Evolutionary conservation across 2,113 vertebrate species (phyloP), one percentile per base, ranked within the genome.

Genomic region (Aphelocoma coerulescens): DNA sequence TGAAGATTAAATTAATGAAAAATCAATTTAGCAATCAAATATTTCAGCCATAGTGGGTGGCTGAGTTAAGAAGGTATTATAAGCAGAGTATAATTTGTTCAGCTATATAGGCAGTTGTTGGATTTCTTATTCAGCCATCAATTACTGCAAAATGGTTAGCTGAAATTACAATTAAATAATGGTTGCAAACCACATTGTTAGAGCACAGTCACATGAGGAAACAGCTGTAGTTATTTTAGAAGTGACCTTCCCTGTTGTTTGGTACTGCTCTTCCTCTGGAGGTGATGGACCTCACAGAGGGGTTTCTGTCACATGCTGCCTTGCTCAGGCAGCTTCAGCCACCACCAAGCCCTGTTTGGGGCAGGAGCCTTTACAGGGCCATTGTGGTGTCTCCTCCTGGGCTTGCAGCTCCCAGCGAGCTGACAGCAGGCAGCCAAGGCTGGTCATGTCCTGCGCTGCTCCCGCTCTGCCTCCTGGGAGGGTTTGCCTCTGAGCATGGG

Each of bases 11-110:
- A 94, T 96, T 92, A 96, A 94, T 96, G 96, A 97, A 97, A 96
- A 96, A 97, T 96, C 85, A 97, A 95, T 96, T 94, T 90, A 85
- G 46, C 73, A 93, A 93, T 96, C 92, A 96, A 94, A 85, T 93
- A 81, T 95, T 92, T 97, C 88, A 93, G 35, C 91, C 88, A 68
- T 91, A 89, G 93, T 89, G 44, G 85, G 86, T 84, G 85, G 80
- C 87, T 88, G 71, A 93, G 76, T 96, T 93, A 94, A 91, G 88
- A 83, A 93, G 79, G 76, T 90, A 71, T 59, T 85, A 74, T 32
- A 89, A 73, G 78, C 35, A 85, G 59, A 92, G 24, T 89, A 81
- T 93, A 89, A 93, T 95, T 96, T 84, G 61, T 93, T 91, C 83
- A 85, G 72, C 46, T 48, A 7, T 95, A 85, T 57, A 91, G 83